phyloP scores from a whole-genome alignment of 2,797 vertebrate genomes.

The Synaphobranchus kaupii region DNA sequence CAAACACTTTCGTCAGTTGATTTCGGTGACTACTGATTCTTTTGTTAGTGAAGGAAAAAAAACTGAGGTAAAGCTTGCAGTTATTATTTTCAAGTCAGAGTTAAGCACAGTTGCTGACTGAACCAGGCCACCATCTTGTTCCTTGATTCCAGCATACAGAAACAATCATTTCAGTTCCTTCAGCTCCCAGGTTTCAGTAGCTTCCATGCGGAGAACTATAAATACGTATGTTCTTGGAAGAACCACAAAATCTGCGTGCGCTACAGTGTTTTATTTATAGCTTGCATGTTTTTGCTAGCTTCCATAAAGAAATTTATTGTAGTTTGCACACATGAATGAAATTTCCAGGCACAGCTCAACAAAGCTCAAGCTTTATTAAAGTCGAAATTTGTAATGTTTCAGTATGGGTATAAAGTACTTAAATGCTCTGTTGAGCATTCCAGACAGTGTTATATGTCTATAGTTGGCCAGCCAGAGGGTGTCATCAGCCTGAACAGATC shows the following conservation, averaged over 20 bases:
- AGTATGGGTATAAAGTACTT: conserved; percentile 6
- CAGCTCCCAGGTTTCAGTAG: not conserved
- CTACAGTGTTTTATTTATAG: not conserved
- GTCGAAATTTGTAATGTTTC: not conserved
- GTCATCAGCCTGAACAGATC: not conserved
- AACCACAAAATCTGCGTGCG: not conserved
- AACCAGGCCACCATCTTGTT: not conserved
- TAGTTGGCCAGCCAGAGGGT: not conserved
- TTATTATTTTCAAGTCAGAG: not conserved
- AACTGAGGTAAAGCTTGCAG: not conserved
- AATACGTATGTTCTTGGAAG: not conserved
- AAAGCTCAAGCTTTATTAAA: not conserved
- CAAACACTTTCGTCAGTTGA: not conserved
- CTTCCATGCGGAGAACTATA: not conserved
- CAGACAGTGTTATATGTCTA: not conserved
- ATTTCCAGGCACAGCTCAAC: not conserved
- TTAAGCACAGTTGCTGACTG: not conserved
- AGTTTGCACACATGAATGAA: not conserved
- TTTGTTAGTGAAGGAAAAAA: not conserved
- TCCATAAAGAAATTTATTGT: not conserved
- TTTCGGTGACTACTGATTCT: not conserved
- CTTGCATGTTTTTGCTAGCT: not conserved
- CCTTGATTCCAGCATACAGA: not conserved
- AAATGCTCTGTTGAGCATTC: conserved; percentile 19
- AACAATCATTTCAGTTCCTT: not conserved